Conservation (phyloP, 1,140 invertebrate genomes). For the Brachystomella parvula region DNA sequence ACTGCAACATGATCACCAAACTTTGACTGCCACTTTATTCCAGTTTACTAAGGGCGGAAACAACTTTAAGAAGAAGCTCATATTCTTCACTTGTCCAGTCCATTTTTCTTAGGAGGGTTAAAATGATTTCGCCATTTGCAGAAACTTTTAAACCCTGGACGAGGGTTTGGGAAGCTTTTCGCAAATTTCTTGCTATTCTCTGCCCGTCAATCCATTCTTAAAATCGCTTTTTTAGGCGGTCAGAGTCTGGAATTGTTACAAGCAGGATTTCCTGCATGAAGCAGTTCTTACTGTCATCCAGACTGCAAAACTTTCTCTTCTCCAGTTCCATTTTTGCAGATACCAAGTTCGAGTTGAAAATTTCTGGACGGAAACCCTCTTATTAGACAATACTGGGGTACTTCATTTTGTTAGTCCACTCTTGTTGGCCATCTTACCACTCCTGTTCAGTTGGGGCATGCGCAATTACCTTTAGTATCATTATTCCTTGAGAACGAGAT, state of each 20-base stretch:
- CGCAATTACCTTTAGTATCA: too few relatives aligned
- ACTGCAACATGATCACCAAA: not conserved
- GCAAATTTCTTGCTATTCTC: not conserved
- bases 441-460: too few relatives aligned
- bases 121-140: not conserved
- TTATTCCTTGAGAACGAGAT: too few relatives aligned
- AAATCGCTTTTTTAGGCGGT: not conserved
- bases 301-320: not conserved
- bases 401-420: too few relatives aligned
- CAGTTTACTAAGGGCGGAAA: not conserved
- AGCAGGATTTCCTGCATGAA: not conserved
- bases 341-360: not conserved
- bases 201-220: not conserved
- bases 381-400: too few relatives aligned
- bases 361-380: too few relatives aligned
- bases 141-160: not conserved
- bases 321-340: not conserved
- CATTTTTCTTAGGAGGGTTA: not conserved
- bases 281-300: not conserved
- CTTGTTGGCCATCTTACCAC: too few relatives aligned
- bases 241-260: not conserved
- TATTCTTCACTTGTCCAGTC: not conserved
- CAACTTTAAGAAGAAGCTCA: not conserved
- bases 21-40: slow-evolving; percentile 5
- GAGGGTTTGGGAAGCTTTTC: not conserved